Evolutionary conservation across 2,113 vertebrate species (phyloP).

Genomic region (Riparia riparia): DNA sequence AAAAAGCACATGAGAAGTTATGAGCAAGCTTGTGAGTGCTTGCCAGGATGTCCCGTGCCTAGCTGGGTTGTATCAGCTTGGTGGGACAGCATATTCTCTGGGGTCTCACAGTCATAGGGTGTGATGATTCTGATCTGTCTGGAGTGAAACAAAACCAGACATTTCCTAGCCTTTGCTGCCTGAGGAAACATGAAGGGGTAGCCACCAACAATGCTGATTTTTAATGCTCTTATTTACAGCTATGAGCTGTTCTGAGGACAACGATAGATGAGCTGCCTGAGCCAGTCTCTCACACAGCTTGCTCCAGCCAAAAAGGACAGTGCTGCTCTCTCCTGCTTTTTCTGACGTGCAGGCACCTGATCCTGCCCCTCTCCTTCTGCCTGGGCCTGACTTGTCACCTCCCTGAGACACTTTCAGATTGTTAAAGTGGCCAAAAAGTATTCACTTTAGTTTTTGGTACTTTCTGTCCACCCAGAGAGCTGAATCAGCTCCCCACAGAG

Average conservation of each 20-base stretch:
- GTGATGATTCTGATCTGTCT: not conserved
- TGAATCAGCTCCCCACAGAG: not conserved
- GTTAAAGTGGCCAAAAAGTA: not conserved
- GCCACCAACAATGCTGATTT: not conserved
- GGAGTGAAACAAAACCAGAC: not conserved
- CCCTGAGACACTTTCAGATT: not conserved
- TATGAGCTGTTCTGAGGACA: not conserved
- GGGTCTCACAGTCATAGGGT: not conserved
- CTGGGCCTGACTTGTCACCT: not conserved
- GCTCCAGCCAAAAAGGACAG: not conserved
- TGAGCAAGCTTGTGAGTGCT: not conserved
- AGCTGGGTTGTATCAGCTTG: not conserved
- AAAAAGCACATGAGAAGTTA: not conserved
- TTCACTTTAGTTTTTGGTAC: not conserved
- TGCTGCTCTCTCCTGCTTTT: not conserved
- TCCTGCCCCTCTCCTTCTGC: not conserved
- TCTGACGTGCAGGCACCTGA: fast-evolving
- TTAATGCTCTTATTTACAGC: not conserved
- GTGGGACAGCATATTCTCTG: not conserved
- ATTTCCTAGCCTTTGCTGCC: not conserved
- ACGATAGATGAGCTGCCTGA: not conserved
- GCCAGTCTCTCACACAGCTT: not conserved
- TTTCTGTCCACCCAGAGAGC: not conserved
- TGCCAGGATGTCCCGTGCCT: not conserved
- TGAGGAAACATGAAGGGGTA: not conserved